These are phyloP conservation scores for Thera obeliscata DNA, from an alignment of 2,888 invertebrate species.

Conservation along the genomic window DNA sequence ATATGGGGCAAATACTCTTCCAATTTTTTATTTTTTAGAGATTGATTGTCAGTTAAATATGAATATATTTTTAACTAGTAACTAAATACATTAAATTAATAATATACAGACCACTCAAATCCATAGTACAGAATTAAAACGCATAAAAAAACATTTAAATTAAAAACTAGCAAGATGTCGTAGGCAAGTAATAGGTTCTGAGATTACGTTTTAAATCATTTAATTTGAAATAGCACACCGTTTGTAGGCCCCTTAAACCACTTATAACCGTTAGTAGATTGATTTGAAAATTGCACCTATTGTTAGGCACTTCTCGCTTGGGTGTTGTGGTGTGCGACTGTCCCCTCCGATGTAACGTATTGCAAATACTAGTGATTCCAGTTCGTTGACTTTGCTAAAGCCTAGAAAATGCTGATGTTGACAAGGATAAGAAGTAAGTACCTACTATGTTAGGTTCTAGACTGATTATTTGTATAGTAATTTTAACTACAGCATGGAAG, in stretches of 20 bases:
- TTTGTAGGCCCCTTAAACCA: neutral
- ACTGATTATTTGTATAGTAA: neutral
- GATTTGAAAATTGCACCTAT: slow-evolving; percentile 19
- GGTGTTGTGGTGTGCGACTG: neutral
- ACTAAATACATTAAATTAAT: too few species aligned
- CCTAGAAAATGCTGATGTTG: slow-evolving; percentile 15
- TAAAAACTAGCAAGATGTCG: too few species aligned
- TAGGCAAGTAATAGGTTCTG: too few species aligned
- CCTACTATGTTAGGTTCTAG: neutral
- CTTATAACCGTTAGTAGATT: neutral
- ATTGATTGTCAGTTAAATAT: too few species aligned
- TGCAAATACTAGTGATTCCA: neutral
- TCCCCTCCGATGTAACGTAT: slow-evolving; percentile 2
- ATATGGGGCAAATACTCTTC: too few species aligned
- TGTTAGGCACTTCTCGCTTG: slow-evolving; percentile 4
- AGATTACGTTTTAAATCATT: neutral
- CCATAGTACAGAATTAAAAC: too few species aligned
- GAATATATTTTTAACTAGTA: too few species aligned
- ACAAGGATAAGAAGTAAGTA: slow-evolving; percentile 18
- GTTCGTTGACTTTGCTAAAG: neutral
- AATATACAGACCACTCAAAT: too few species aligned
- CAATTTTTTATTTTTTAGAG: too few species aligned
- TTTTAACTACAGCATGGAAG: neutral
- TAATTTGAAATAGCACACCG: neutral
- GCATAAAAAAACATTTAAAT: too few species aligned